Conservation (phyloP, 2,113 vertebrate genomes). For the Ia io region DNA sequence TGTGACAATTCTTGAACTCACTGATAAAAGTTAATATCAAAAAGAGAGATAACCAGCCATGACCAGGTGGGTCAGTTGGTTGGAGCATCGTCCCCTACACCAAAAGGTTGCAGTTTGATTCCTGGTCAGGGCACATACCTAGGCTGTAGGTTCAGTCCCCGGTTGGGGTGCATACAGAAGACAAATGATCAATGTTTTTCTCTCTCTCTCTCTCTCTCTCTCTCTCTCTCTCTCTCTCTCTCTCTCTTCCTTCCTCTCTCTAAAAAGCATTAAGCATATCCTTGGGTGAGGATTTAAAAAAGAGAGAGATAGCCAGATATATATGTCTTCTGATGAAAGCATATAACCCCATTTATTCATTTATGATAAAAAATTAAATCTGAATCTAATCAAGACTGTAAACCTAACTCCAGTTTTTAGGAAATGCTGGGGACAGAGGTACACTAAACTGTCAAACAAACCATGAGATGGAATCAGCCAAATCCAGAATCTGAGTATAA, state of each 20-base stretch:
- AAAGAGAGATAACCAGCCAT: not conserved
- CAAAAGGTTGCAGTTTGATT: not conserved
- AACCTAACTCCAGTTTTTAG: not conserved
- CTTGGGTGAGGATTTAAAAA: too few species aligned
- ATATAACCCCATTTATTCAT: not conserved
- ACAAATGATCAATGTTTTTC: too few species aligned
- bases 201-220: too few species aligned
- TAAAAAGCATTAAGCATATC: too few species aligned
- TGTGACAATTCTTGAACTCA: not conserved
- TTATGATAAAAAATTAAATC: not conserved
- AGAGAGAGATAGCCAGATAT: not conserved
- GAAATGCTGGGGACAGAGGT: not conserved
- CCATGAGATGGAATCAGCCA: not conserved
- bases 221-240: too few species aligned
- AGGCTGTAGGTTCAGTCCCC: not conserved
- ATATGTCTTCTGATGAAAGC: not conserved
- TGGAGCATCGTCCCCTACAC: not conserved
- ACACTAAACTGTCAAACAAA: not conserved
- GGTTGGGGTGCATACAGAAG: not conserved
- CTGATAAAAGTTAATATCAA: not conserved
- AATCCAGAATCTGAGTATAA: not conserved
- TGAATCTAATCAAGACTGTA: not conserved
- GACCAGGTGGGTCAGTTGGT: too few species aligned
- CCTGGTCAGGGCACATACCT: not conserved
- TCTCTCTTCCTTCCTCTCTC: too few species aligned